Evolutionary conservation across 2,888 invertebrate species (phyloP).

Genomic region (Lapara coniferarum): DNA sequence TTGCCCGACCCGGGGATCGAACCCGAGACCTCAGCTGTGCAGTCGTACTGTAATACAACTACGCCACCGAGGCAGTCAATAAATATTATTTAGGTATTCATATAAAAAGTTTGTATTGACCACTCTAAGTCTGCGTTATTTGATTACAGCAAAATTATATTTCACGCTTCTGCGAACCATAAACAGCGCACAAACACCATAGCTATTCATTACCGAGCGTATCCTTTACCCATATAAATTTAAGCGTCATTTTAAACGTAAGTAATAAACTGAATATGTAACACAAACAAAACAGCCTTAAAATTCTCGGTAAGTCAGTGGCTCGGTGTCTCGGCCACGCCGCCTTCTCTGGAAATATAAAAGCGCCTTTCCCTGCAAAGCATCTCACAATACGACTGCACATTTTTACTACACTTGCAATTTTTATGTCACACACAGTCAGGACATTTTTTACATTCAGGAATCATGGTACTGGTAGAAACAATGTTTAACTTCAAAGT

Average conservation of each 20-base stretch:
- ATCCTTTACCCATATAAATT: conserved; percentile 13
- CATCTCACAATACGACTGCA: conserved; percentile 48
- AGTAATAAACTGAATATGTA: conserved; percentile 46
- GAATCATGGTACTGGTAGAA: not conserved
- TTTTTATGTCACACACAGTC: conserved; percentile 54
- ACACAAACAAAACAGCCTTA: conserved; percentile 52
- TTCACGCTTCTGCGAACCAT: not conserved
- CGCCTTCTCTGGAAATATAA: conserved; percentile 50
- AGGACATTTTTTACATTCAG: conserved; percentile 41
- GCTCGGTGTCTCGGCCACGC: conserved; percentile 35
- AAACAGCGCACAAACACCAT: conserved; percentile 8
- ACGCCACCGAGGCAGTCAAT: no score
- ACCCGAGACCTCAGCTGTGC: no score
- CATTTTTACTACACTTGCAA: conserved; percentile 54
- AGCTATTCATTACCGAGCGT: not conserved
- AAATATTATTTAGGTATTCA: no score
- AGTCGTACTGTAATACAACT: no score
- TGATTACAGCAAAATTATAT: conserved; percentile 19
- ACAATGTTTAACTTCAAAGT: not conserved
- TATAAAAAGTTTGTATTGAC: no score
- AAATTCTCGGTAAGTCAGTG: conserved; percentile 50
- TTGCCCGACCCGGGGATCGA: no score
- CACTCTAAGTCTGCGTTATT: not conserved
- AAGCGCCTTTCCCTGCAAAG: conserved; percentile 54
- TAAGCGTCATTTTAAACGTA: conserved; percentile 14